Base-by-base conservation (phyloP, 2,888 invertebrate genomes). In the Resseliella maxima region DNA sequence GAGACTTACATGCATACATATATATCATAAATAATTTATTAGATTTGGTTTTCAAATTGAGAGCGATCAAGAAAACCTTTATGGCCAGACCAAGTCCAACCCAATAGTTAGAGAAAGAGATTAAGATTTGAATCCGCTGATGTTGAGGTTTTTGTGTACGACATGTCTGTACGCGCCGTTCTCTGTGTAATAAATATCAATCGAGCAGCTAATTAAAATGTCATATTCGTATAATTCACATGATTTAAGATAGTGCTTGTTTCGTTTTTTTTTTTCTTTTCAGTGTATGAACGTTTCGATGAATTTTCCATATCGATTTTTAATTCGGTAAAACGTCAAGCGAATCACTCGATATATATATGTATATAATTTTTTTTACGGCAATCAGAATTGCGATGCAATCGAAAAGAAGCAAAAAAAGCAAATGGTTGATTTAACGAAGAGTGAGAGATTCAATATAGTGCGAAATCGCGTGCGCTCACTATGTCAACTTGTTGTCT, bases 211-310 rank as follows among this genome's bases (percentile, higher is more conserved):
- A 83, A 83, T 83, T 83, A 83, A 83, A 83, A 83, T 83, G 83
- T 83, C 83, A 83, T 83, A 83, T 83, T 83, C 83, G n/a, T 83
- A 83, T 83, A 38, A 83, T 83, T 83, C 83, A 83, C 38, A 83
- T 83, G 83, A 83, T 83, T 83, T 83, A 83, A 83, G 24, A 83
- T 83, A 27, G 38, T 1, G 1, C 1, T 83, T 36, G 2, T 36
- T 83, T 8, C 18, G 15, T 6, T 81, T 18, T 8, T 8, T 38
- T 3, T 64, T 27, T 3, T 64, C 15, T 2, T 64, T 41, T n/a
- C n/a, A n/a, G 41, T 41, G 41, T 12, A 41, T 12, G 12, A 41
- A n/a, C n/a, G n/a, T n/a, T n/a, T n/a, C n/a, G 41, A 41, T n/a
- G 59, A n/a, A 5, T 21, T 83, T 36, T 36, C 21, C 83, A 12